Evolutionary conservation across 2,888 invertebrate species (phyloP).

Genomic region (Adelphocoris suturalis): DNA sequence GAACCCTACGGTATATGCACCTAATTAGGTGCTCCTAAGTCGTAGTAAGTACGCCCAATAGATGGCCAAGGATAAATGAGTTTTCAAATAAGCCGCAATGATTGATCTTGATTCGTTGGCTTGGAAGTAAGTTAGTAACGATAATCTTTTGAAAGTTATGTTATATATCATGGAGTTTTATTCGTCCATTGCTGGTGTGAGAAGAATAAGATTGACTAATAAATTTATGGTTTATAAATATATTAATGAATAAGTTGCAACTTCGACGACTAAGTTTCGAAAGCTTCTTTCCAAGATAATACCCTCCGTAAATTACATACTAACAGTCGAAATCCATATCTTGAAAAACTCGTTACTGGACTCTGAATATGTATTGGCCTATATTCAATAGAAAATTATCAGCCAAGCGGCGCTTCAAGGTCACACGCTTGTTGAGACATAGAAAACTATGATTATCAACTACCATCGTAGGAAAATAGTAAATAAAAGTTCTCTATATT

Average conservation of each 20-base stretch:
- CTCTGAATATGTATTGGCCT: slow-evolving; percentile 17
- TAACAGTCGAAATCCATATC: slow-evolving; percentile 38
- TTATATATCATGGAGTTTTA: slow-evolving; percentile 5
- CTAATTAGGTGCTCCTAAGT: background rate
- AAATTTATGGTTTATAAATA: background rate
- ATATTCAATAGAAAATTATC: slow-evolving; percentile 17
- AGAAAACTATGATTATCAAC: slow-evolving; percentile 46
- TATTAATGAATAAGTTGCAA: background rate
- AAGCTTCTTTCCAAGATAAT: slow-evolving; percentile 13
- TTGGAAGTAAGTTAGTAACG: background rate
- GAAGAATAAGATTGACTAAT: slow-evolving; percentile 12
- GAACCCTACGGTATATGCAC: background rate
- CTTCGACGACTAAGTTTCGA: slow-evolving; percentile 12
- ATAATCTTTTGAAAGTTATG: background rate
- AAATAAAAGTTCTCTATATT: slow-evolving; percentile 60
- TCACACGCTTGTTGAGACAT: slow-evolving; percentile 46
- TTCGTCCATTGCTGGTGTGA: background rate
- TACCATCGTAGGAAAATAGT: slow-evolving; percentile 54
- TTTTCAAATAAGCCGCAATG: background rate
- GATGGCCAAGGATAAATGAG: background rate
- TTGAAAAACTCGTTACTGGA: background rate
- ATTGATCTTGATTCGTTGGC: background rate
- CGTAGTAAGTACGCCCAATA: background rate
- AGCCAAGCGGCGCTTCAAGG: background rate
- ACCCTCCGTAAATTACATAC: slow-evolving; percentile 27